A percentile compares a stretch with the other conserved stretches of the same genome.
These are phyloP conservation scores for Daphoenositta chrysoptera DNA, from an alignment of 2,113 vertebrate genomes.

Conservation along the genomic window DNA sequence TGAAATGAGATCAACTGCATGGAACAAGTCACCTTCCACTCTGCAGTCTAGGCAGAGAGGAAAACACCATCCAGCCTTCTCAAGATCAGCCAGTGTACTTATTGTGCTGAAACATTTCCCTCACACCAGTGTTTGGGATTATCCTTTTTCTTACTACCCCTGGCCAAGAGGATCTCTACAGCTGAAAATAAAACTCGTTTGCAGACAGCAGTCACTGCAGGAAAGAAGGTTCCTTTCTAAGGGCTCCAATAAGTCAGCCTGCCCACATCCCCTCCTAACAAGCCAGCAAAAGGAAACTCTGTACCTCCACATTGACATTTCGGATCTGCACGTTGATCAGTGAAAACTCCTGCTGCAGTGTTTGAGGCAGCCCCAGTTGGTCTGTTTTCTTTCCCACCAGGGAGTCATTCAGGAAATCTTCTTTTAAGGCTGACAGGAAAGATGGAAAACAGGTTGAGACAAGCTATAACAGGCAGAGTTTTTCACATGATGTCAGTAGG, in stretches of 20 bases:
- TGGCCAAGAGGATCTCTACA: not conserved
- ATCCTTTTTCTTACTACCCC: not conserved
- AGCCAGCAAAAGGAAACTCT: not conserved
- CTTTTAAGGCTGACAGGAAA: constrained; percentile 76
- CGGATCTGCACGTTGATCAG: constrained; percentile 97
- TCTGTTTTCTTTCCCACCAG: constrained; percentile 76
- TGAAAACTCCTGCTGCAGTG: constrained; percentile 97
- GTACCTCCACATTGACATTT: constrained; percentile 96
- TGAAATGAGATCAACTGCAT: not conserved
- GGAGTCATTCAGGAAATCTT: constrained; percentile 68
- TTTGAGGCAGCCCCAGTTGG: constrained; percentile 85
- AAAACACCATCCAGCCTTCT: not conserved
- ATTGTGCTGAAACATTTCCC: not conserved
- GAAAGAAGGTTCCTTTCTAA: not conserved
- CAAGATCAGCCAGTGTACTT: not conserved
- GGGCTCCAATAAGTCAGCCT: not conserved
- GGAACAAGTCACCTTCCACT: not conserved
- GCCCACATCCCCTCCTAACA: not conserved
- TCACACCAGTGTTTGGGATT: not conserved
- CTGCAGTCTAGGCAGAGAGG: not conserved
- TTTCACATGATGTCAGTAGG: not conserved
- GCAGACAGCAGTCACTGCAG: not conserved
- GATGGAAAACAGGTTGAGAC: not conserved
- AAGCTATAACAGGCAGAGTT: not conserved
- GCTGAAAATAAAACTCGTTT: not conserved